phyloP scores from a whole-genome alignment of 2,888 invertebrate genomes.

The Apoda limacodes region DNA sequence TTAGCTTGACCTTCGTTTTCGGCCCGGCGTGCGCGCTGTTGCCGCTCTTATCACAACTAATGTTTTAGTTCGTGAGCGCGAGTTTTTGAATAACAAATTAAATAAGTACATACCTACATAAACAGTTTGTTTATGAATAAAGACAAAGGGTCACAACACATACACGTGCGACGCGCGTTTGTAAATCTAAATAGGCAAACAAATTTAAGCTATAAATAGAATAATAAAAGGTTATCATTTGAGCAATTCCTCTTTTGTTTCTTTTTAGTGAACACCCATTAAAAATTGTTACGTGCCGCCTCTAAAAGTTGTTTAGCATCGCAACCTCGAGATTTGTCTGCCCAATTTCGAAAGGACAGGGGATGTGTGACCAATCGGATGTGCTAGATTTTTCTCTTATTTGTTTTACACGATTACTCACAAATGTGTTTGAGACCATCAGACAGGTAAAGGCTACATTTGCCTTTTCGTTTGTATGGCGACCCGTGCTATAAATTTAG shows the following conservation, averaged over 20 bases:
- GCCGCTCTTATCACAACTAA: no score
- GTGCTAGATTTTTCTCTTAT: neutral
- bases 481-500: neutral
- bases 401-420: slow-evolving; percentile 2
- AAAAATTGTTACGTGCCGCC: neutral
- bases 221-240: neutral
- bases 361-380: slow-evolving; percentile 2
- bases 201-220: neutral
- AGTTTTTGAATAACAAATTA: no score
- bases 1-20: no score
- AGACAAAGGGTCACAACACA: no score
- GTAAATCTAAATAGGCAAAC: neutral
- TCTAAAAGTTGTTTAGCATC: neutral
- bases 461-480: slow-evolving; percentile 2
- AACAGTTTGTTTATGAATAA: no score
- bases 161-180: no score
- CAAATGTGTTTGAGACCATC: slow-evolving; percentile 1
- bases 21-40: no score
- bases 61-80: no score
- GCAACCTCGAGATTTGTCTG: slow-evolving; percentile 3
- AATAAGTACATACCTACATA: no score
- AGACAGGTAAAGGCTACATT: neutral
- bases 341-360: neutral
- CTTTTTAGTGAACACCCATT: no score
- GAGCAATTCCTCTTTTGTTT: neutral